phyloP scores from a whole-genome alignment of 2,888 invertebrate species.

The Hetaerina titia region DNA sequence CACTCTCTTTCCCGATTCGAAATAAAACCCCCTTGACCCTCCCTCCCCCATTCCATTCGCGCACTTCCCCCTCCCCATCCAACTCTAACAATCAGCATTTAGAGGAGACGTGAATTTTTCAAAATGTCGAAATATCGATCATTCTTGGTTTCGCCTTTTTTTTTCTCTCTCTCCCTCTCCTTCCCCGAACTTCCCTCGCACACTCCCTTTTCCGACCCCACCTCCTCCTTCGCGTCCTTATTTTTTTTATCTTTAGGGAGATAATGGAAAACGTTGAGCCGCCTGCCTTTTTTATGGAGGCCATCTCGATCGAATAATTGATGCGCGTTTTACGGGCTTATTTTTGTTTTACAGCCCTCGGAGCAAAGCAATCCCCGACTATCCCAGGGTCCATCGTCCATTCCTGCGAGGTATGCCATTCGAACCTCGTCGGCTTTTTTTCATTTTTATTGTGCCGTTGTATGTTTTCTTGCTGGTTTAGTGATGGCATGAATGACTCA shows the following conservation, averaged over 20 bases:
- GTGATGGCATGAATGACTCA: slow-evolving; percentile 1
- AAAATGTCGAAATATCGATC: not conserved
- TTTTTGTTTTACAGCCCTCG: slow-evolving; percentile 2
- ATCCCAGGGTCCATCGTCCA: not conserved
- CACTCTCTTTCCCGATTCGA: not conserved
- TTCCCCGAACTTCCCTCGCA: not conserved
- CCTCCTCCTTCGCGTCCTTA: not conserved
- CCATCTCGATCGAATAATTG: slow-evolving; percentile 20
- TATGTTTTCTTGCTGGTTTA: not conserved
- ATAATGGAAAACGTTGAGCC: slow-evolving; percentile 27
- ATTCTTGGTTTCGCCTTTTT: not conserved
- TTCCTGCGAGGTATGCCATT: not conserved
- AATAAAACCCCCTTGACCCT: not conserved
- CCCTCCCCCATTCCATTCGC: not conserved
- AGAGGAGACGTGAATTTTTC: slow-evolving; percentile 5
- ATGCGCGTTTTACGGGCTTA: slow-evolving; percentile 2
- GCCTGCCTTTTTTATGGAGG: slow-evolving; percentile 28
- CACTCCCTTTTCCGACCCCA: not conserved
- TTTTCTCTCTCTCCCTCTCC: too few species aligned
- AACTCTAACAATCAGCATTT: not conserved
- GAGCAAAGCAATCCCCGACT: not conserved
- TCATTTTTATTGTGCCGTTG: not conserved
- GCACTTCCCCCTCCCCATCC: not conserved
- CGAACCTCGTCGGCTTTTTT: not conserved
- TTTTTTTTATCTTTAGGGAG: not conserved